Evolutionary conservation across 2,888 invertebrate species (phyloP).

Genomic region (Trachelus iudaicus): DNA sequence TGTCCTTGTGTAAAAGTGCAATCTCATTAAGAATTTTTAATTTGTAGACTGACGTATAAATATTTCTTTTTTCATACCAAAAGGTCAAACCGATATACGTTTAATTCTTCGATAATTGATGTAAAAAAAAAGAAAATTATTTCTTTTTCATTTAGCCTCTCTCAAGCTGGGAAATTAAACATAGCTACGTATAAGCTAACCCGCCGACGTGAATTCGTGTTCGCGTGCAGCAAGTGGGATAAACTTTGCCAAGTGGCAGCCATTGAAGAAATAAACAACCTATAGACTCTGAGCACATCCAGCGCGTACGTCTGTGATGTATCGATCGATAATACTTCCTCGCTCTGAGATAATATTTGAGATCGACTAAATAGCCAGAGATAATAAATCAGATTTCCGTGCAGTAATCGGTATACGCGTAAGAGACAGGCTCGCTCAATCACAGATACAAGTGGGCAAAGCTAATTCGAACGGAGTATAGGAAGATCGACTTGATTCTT

Average conservation of each 20-base stretch:
- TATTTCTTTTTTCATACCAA: neutral
- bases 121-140: neutral
- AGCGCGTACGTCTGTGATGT: neutral
- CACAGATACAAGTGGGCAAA: neutral
- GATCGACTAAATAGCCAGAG: neutral
- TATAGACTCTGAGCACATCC: neutral
- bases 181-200: neutral
- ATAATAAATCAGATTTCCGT: neutral
- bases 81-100: neutral
- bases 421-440: neutral
- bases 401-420: neutral
- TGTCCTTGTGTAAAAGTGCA: no score
- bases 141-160: no score
- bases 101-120: neutral
- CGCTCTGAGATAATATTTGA: neutral
- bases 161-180: neutral
- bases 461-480: neutral
- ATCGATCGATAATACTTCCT: neutral
- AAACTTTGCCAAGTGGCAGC: neutral
- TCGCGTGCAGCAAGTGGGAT: neutral
- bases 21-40: no score
- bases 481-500: neutral
- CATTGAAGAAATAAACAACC: neutral
- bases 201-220: neutral
- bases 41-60: no score